Evolutionary conservation across 2,888 invertebrate species (phyloP), one percentile per base, ranked within the genome.

Genomic region (Lepetodrilus schrolli): DNA sequence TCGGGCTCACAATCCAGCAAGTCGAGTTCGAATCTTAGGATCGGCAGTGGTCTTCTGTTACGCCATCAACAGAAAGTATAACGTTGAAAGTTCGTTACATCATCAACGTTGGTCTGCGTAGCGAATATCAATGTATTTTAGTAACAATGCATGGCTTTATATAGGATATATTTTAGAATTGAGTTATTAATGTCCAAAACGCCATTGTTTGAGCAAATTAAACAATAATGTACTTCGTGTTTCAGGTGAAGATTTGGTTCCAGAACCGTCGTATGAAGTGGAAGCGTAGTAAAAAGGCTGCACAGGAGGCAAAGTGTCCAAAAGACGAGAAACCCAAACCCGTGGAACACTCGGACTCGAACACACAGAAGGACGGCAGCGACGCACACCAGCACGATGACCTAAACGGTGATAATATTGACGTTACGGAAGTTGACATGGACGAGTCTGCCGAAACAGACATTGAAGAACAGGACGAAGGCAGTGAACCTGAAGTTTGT

Each of bases 181-280:
- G n/a, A n/a, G n/a, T n/a, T n/a, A n/a, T n/a, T n/a, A n/a, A n/a
- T n/a, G n/a, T n/a, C n/a, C n/a, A n/a, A n/a, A n/a, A n/a, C n/a
- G n/a, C n/a, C n/a, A n/a, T n/a, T n/a, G n/a, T n/a, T n/a, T n/a
- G n/a, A n/a, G n/a, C n/a, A n/a, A n/a, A n/a, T n/a, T n/a, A n/a
- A n/a, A n/a, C n/a, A n/a, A n/a, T n/a, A n/a, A n/a, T n/a, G n/a
- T n/a, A n/a, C n/a, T n/a, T 66, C 90, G 85, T 36, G 93, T 76
- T 73, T 20, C 76, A 97, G 96, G 97, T 97, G 78, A 97, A 97
- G 93, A 97, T 98, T 86, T 98, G 97, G 98, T 99, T 99, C 91
- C 98, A 99, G 93, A 98, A 98, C 91, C 93, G 98, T 68, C 94
- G 98, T 84, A 98, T 98, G 98, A 98, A 98, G 90, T 98, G 98